Percentiles rank a stretch among this genome's conserved stretches.
These are phyloP conservation scores for Ditylenchus weischeri DNA, from an alignment of 2,888 invertebrate species.

Conservation along the genomic window DNA sequence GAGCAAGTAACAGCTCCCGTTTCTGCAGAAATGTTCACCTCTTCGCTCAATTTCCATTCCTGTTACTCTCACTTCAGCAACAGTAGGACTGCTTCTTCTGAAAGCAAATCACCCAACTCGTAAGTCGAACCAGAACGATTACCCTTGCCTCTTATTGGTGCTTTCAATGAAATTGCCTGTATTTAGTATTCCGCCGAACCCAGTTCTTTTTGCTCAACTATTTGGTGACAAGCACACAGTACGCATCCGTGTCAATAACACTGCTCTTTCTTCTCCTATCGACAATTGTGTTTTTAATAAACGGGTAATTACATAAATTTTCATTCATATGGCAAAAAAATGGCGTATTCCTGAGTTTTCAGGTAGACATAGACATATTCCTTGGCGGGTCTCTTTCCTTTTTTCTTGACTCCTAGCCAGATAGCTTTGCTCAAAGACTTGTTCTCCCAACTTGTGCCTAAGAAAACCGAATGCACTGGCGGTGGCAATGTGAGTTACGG, in stretches of 20 bases:
- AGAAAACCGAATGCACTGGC: slow-evolving; percentile 12
- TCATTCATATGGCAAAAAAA: neutral
- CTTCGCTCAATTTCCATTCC: slow-evolving; percentile 33
- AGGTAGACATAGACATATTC: slow-evolving; percentile 48
- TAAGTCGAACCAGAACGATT: neutral
- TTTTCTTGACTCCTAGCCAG: slow-evolving; percentile 36
- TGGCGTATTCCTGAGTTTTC: slow-evolving; percentile 1
- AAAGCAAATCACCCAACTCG: slow-evolving; percentile 16
- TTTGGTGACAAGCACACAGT: slow-evolving; percentile 33
- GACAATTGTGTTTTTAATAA: slow-evolving; percentile 31
- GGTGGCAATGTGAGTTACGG: slow-evolving; percentile 13
- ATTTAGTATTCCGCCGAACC: slow-evolving; percentile 20
- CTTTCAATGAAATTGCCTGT: too few relatives aligned
- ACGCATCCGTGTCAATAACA: slow-evolving; percentile 32
- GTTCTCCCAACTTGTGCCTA: slow-evolving; percentile 24
- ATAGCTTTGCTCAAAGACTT: slow-evolving; percentile 27
- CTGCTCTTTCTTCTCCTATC: slow-evolving; percentile 4
- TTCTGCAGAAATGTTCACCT: slow-evolving; percentile 16
- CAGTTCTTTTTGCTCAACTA: slow-evolving; percentile 28
- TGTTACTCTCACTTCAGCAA: slow-evolving; percentile 36
- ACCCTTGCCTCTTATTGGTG: too few relatives aligned
- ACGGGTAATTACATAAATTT: slow-evolving; percentile 22
- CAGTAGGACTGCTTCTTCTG: slow-evolving; percentile 10
- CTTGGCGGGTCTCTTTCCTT: slow-evolving; percentile 29
- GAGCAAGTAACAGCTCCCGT: neutral